Base-by-base conservation (phyloP, 2,888 invertebrate species). In the Erannis defoliaria region DNA sequence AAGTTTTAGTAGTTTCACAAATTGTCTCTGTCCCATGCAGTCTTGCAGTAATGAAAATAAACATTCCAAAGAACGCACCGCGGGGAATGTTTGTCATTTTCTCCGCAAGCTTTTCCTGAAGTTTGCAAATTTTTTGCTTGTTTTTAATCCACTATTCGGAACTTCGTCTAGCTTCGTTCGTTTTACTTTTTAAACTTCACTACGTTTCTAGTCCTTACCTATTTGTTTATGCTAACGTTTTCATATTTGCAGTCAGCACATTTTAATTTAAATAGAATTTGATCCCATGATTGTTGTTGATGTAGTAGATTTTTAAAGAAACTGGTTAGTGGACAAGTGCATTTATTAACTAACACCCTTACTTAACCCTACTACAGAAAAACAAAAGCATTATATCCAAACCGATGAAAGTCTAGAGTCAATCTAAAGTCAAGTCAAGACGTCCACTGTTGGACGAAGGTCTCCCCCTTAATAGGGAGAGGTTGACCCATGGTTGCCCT, bases 1-100 rank as follows among this genome's bases (percentile, higher is more conserved):
- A 16, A 40, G 19, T 19, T 43, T 43, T 40, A 16, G 5, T 21
- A n/a, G 23, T 9, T 23, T 16, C 3, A 19, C 26, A 43, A 16
- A 26, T 26, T 23, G 26, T 26, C 2, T 9, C 8, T 4, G 4
- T 26, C 14, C 43, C 14, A 14, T 5, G 42, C 14, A 43, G 26
- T 26, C 5, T 43, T 26, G 26, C 43, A 26, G 26, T 56, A 56
- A 56, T 49, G 23, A 56, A 42, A 42, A 31, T 19, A 40, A 21
- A 42, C 23, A 50, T 57, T 14, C 21, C 56, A 16, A n/a, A 26
- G 56, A 43, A 26, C 38, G 55, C 35, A 48, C 56, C 43, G 43
- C 56, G 37, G 56, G 49, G 37, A 43, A 37, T 78, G 74, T 83
- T 83, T 85, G 82, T 82, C 80, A 82, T 81, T 76, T 76, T 73